phyloP scores from a whole-genome alignment of 2,797 vertebrate species.

The Bradypodion ventrale region DNA sequence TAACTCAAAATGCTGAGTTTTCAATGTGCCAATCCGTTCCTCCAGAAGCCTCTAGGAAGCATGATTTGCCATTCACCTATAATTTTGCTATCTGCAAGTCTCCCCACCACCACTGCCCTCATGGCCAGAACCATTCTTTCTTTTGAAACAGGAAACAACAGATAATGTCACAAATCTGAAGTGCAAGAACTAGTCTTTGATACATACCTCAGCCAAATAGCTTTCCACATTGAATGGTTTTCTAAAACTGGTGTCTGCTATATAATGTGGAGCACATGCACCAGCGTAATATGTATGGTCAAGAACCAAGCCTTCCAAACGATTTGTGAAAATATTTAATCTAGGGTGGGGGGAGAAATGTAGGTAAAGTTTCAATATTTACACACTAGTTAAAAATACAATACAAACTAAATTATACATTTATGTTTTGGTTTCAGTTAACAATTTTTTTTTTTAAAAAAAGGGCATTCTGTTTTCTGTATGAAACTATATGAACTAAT shows the following conservation, averaged over 20 bases:
- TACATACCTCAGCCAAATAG: slow-evolving; percentile 77
- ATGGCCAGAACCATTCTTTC: too few relatives aligned
- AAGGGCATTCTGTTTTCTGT: background rate
- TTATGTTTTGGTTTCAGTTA: background rate
- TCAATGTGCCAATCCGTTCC: too few relatives aligned
- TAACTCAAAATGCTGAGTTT: too few relatives aligned
- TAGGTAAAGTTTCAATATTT: background rate
- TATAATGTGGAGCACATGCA: slow-evolving; percentile 86
- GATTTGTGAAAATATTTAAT: slow-evolving; percentile 87
- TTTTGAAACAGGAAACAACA: too few relatives aligned
- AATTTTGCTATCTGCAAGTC: too few relatives aligned
- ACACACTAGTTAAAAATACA: background rate
- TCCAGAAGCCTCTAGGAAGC: too few relatives aligned
- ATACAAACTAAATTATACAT: background rate
- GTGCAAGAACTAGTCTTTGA: slow-evolving; percentile 5
- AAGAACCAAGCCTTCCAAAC: slow-evolving; percentile 86
- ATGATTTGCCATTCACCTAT: too few relatives aligned
- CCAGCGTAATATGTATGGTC: slow-evolving; percentile 92
- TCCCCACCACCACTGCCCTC: too few relatives aligned
- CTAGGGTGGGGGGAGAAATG: slow-evolving; percentile 68
- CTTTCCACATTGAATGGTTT: slow-evolving; percentile 89
- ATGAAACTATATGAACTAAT: background rate
- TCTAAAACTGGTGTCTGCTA: slow-evolving; percentile 84
- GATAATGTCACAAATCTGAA: background rate
- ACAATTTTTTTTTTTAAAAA: background rate